Base-by-base conservation (phyloP, 2,797 vertebrate genomes). In the Ceyx erithaca region DNA sequence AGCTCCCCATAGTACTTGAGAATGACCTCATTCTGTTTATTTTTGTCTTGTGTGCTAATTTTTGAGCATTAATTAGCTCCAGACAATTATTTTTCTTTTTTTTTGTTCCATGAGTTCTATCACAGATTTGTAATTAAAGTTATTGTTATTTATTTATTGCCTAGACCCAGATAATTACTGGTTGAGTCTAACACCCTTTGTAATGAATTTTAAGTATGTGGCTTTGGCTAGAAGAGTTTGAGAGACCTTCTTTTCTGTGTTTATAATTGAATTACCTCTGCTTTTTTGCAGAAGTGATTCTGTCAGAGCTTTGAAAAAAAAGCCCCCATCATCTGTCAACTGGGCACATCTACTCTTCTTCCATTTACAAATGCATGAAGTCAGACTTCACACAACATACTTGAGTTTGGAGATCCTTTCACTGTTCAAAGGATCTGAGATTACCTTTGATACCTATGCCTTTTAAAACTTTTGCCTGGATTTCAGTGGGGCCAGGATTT, bases 41-140 rank as follows among this genome's bases (percentile, higher is more conserved):
- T 63, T 91, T 91, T 91, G 51, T 68, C 14, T n/a, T 52, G 11
- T 49, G 82, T 72, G 35, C 49, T 79, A 76, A 49, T 37, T 88
- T 90, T 70, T 86, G 31, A 92, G 17, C 4, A 5, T 86, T 81
- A 76, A 90, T 90, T 92, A 72, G 18, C 61, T 89, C 23, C 87
- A 93, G 70, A 72, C 18, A 66, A 43, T 2, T 2, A 28, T 71
- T 78, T 62, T 91, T 83, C 46, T 40, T 14, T 14, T 37, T 37
- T 37, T 14, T 40, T 94, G 14, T 76, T 85, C 67, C 10, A 83
- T 87, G 49, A 85, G 14, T 83, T 92, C 40, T 80, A 66, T 75
- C 48, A 28, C 3, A 5, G 46, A 85, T 85, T 58, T 45, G 7
- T 69, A 62, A 59, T 92, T 79, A 48, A 90, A 69, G 11, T 62